A percentile compares a stretch with the other conserved stretches of the same genome.
These are phyloP conservation scores for Typhlichthys eigenmanni DNA, from an alignment of 2,797 vertebrate species.

Conservation along the genomic window DNA sequence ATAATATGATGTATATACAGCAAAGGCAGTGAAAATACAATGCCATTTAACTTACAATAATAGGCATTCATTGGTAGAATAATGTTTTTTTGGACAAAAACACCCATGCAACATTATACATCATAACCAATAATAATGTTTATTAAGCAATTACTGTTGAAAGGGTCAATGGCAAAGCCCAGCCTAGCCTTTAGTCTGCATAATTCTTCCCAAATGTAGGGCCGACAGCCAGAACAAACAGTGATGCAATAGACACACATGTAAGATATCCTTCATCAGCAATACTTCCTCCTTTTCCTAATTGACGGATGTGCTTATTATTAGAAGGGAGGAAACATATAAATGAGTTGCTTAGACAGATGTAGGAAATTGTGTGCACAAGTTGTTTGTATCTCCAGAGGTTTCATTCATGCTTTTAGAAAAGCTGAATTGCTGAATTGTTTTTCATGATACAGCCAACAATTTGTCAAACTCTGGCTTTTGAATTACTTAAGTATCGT, in stretches of 20 bases:
- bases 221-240: constrained; percentile 54
- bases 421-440: constrained; percentile 24
- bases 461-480: constrained; percentile 36
- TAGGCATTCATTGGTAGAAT: too few relatives aligned
- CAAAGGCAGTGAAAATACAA: too few relatives aligned
- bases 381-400: constrained; percentile 20
- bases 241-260: constrained; percentile 21
- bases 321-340: constrained; percentile 19
- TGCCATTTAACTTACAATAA: too few relatives aligned
- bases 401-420: constrained; percentile 18
- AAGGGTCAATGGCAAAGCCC: constrained; percentile 26
- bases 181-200: constrained; percentile 18
- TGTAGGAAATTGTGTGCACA: constrained; percentile 24
- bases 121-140: constrained; percentile 16
- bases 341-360: constrained; percentile 38
- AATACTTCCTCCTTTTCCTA: constrained; percentile 24
- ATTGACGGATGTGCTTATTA: constrained; percentile 37
- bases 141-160: constrained; percentile 27
- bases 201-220: constrained; percentile 37
- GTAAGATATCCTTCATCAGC: constrained; percentile 32
- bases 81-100: not conserved
- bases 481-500: constrained; percentile 19
- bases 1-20: too few relatives aligned
- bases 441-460: constrained; percentile 26
- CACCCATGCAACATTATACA: constrained; percentile 1